A percentile compares a stretch with the other conserved stretches of the same genome.
Conservation (phyloP, 2,113 vertebrate genomes). For the Myodes glareolus region DNA sequence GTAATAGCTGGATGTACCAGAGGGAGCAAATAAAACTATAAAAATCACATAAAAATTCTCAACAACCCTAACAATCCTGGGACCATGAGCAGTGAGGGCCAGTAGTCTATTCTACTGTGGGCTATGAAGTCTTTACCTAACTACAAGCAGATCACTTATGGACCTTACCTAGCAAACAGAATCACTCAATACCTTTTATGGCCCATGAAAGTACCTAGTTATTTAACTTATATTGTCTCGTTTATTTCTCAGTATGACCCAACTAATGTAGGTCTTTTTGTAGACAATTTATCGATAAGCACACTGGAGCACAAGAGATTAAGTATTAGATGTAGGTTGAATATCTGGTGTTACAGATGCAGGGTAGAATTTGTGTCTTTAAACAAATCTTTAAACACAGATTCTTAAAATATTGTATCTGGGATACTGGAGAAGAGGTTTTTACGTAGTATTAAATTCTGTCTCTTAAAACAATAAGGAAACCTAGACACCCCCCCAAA, state of each 20-base stretch:
- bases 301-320: neutral
- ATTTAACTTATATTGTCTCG: neutral
- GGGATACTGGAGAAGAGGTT: accelerated
- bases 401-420: slow-evolving; percentile 3
- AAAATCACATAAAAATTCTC: slow-evolving; percentile 21
- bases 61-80: neutral
- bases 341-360: neutral
- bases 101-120: neutral
- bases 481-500: neutral
- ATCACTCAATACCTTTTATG: neutral
- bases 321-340: neutral
- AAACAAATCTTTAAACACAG: too few species aligned
- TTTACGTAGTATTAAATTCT: neutral
- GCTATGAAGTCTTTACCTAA: neutral
- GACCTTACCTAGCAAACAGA: neutral
- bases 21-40: neutral
- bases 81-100: slow-evolving; percentile 7
- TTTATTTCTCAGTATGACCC: neutral
- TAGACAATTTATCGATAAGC: neutral
- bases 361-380: neutral
- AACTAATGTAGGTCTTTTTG: neutral
- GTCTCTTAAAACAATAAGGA: neutral
- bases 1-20: neutral
- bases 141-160: neutral
- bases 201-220: neutral